Conservation (phyloP, 92 coral and sea anemone species). For the Epizoanthus illoricatus region DNA sequence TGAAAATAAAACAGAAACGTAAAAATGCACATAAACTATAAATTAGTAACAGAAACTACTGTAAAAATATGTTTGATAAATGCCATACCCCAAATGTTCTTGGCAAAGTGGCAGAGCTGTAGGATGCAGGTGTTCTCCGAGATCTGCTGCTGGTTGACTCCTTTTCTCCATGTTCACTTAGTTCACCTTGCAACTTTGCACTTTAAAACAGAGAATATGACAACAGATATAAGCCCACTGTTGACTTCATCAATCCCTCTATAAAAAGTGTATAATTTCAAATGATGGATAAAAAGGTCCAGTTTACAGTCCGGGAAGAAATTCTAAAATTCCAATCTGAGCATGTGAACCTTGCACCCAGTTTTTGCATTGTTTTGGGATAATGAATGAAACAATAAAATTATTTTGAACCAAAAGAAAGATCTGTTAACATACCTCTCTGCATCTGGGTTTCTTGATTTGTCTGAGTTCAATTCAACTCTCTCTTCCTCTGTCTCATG, state of each 20-base stretch:
- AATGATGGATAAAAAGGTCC: too few species aligned
- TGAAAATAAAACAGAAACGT: not conserved
- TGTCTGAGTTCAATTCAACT: not conserved
- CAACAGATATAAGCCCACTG: too few species aligned
- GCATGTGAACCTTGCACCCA: too few species aligned
- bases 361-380: too few species aligned
- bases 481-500: slow-evolving; percentile 66
- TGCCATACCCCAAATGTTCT: slow-evolving; percentile 34
- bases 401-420: too few species aligned
- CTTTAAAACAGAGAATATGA: not conserved
- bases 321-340: too few species aligned
- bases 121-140: not conserved
- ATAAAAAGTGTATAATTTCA: too few species aligned
- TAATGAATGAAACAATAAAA: too few species aligned
- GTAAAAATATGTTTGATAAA: not conserved
- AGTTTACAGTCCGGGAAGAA: too few species aligned
- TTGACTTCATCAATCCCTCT: too few species aligned
- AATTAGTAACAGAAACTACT: not conserved
- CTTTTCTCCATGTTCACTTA: slow-evolving; percentile 8
- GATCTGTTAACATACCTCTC: slow-evolving; percentile 21
- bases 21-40: not conserved
- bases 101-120: slow-evolving; percentile 39
- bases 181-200: slow-evolving; percentile 35
- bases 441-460: not conserved
- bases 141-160: not conserved